A percentile compares a stretch with the other conserved stretches of the same genome.
Evolutionary conservation across 2,113 vertebrate genomes (phyloP).

Genomic region (Erpornis zantholeuca): DNA sequence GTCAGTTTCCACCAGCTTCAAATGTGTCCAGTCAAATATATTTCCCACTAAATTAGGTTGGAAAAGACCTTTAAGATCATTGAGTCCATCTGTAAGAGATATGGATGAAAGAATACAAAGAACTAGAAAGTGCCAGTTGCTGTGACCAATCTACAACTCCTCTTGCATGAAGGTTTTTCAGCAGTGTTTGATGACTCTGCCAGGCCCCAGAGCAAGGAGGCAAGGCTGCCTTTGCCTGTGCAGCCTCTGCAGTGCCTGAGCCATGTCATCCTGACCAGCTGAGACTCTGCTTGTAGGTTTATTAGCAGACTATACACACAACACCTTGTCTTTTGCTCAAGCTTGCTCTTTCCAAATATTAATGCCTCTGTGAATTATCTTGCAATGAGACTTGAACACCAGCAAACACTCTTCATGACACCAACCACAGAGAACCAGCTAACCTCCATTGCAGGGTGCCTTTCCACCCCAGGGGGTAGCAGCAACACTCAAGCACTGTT

Average conservation of each 20-base stretch:
- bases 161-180: background rate
- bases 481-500: background rate
- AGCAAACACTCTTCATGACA: background rate
- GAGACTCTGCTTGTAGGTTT: background rate
- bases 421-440: background rate
- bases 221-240: background rate
- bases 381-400: background rate
- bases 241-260: background rate
- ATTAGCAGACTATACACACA: background rate
- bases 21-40: background rate
- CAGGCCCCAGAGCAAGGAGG: background rate
- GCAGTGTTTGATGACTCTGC: background rate
- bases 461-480: background rate
- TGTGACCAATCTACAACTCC: background rate
- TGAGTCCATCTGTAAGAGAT: rapidly evolving
- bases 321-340: background rate
- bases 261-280: rapidly evolving
- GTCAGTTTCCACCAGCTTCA: background rate
- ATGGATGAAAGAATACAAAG: background rate
- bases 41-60: background rate
- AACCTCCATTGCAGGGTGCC: rapidly evolving
- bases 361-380: background rate
- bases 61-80: background rate
- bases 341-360: background rate
- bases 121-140: background rate